These are phyloP conservation scores for Dugesia japonica DNA, from an alignment of 2,888 invertebrate genomes.

Conservation along the genomic window DNA sequence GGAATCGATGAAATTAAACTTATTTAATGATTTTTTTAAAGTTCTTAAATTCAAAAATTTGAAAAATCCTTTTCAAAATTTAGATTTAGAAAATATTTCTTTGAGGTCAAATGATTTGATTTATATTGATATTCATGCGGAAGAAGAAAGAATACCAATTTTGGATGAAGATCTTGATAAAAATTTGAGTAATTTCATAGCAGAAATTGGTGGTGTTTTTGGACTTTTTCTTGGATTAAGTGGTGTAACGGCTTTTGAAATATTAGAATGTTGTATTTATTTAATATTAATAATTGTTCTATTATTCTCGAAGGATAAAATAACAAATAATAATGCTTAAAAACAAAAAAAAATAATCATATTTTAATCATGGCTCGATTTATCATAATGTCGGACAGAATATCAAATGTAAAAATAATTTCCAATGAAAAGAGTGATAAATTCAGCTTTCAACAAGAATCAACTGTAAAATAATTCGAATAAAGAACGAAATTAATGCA, in stretches of 20 bases:
- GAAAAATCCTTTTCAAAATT: neutral
- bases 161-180: neutral
- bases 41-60: neutral
- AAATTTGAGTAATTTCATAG: neutral
- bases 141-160: neutral
- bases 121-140: neutral
- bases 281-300: neutral
- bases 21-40: neutral
- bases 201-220: neutral
- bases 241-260: slow-evolving; percentile 6
- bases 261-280: neutral
- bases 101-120: neutral
- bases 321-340: too few relatives aligned
- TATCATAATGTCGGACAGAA: too few relatives aligned
- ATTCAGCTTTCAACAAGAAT: too few relatives aligned
- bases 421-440: too few relatives aligned
- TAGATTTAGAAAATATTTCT: neutral
- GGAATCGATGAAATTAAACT: neutral
- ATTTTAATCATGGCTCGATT: too few relatives aligned
- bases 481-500: too few relatives aligned
- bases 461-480: too few relatives aligned
- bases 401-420: too few relatives aligned
- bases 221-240: neutral
- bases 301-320: neutral
- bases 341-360: too few relatives aligned